These are phyloP conservation scores for Euura saliciscinereae DNA, from an alignment of 1,140 invertebrate species.

Conservation along the genomic window DNA sequence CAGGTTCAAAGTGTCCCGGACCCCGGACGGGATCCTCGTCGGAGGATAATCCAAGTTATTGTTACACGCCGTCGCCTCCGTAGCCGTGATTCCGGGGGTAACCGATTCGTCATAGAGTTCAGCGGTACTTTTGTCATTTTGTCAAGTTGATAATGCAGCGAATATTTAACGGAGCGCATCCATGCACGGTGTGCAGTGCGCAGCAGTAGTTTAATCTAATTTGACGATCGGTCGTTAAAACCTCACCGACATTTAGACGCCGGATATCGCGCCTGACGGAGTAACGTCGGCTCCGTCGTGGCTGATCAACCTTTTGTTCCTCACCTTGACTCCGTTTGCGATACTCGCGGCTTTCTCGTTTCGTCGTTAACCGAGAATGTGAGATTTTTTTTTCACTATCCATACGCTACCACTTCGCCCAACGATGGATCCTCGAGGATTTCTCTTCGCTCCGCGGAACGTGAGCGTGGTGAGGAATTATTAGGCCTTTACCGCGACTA, in stretches of 20 bases:
- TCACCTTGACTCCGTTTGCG: neutral
- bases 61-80: constrained; percentile 24
- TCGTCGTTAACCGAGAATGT: neutral
- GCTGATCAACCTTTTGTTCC: constrained; percentile 2
- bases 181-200: constrained; percentile 24
- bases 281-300: neutral
- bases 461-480: neutral
- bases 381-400: too few relatives aligned
- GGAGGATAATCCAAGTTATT: constrained; percentile 38
- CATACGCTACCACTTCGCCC: too few relatives aligned
- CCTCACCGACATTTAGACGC: too few relatives aligned
- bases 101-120: neutral
- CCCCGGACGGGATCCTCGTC: neutral
- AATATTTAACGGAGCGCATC: constrained; percentile 37
- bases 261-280: too few relatives aligned
- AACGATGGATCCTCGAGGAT: neutral
- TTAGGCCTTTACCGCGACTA: neutral
- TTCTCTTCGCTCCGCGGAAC: neutral
- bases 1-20: constrained; percentile 31
- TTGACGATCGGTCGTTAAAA: constrained; percentile 53
- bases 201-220: constrained; percentile 52
- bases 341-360: neutral
- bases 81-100: neutral
- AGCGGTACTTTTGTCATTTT: constrained; percentile 21
- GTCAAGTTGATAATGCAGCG: neutral